Base-by-base conservation (phyloP, 1,140 invertebrate species). In the Zaprionus lachaisei region DNA sequence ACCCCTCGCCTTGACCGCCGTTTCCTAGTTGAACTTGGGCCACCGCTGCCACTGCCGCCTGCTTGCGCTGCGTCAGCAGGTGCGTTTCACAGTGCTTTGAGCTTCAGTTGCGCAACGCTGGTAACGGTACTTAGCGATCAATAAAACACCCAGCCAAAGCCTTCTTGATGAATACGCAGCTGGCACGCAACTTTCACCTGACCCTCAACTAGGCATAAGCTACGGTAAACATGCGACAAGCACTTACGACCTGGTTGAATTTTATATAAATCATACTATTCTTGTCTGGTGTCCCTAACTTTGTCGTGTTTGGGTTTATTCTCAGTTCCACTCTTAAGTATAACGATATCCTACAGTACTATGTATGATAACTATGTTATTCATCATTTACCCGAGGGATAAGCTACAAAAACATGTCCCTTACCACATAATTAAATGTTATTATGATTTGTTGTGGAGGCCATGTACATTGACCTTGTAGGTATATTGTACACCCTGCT, bases 1-100 rank as follows among this genome's bases (percentile, higher is more conserved):
- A 89, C 81, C 84, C 84, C 85, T 90, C 79, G 78, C 84, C 84
- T 89, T 89, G 84, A 89, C 84, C 85, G 72, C 84, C 85, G 72
- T 37, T 72, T 51, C 28, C 64, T 56, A 60, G n/a, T 76, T 89
- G 84, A 89, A 89, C 85, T 89, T 89, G 83, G 64, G 51, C 60
- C 54, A 69, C 58, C 44, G 15, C 38, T 55, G 38, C 11, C 49
- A 57, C 31, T 51, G 34, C 34, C 72, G 56, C 51, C 49, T 44
- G 37, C 60, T 56, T 51, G 77, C 22, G 24, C 37, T 26, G 49
- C 49, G 15, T 66, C 22, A 28, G 17, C 51, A 44, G 20, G 12
- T 37, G 37, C 51, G 17, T 38, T 26, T n/a, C 49, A 54, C 37
- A 31, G 20, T 61, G 64, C 66, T 34, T 34, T 34, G 14, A 70